Base-by-base conservation (phyloP, 2,888 invertebrate genomes). In the Philopedon plagiatum region DNA sequence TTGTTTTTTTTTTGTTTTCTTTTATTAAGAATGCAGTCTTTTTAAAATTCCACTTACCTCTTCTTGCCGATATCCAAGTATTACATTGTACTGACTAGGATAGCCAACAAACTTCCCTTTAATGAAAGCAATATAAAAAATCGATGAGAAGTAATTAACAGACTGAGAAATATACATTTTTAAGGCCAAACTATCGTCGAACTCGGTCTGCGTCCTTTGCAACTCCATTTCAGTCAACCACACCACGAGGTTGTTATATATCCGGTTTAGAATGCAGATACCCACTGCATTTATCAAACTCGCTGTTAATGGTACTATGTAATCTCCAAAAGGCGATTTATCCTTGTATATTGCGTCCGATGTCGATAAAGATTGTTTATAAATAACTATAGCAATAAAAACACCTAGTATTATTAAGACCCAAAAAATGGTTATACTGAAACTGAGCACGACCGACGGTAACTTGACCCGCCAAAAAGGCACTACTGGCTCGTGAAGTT, bases 381-480 rank as follows among this genome's bases (percentile, higher is more conserved):
- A 74, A 41, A 74, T 64, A 0, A 74, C 71, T 39, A 74, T 67
- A 13, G 71, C 74, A 11, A 71, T 37, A 5, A 74, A 71, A 11
- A 74, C 63, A 18, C 89, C 91, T 18, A 94, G 78, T 56, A 94
- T 93, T 76, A 94, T 84, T 66, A 88, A 86, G 73, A 86, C 84
- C 84, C 87, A 85, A 69, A 92, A 83, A 46, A 91, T 79, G 72
- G 91, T 92, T 67, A 93, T 86, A 11, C 92, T 90, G 80, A 91
- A 91, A 81, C 93, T 93, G 58, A 93, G 86, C 75, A 93, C 84
- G 69, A 91, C 89, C 15, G 91, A 90, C 0, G 97, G 97, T 15
- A 97, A 87, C 78, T 93, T 91, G 89, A 95, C 92, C 75, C 93
- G 91, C 97, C 97, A 97, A 87, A 96, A 97, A 8, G 97, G 95